Evolutionary conservation across 1,140 invertebrate genomes (phyloP).

Genomic region (Zaprionus nigranus): DNA sequence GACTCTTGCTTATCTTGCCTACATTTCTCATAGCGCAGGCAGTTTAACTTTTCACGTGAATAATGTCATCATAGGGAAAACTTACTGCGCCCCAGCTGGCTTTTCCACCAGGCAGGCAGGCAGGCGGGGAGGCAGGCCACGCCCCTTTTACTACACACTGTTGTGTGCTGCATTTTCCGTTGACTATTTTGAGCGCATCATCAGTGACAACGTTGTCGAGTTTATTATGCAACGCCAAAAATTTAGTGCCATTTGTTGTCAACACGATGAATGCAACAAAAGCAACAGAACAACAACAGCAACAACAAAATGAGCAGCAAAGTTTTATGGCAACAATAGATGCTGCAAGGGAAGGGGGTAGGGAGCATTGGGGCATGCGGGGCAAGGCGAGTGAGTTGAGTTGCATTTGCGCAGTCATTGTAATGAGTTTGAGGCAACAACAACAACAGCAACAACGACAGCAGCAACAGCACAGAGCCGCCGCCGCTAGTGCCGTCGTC

Average conservation of each 20-base stretch:
- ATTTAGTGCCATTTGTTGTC: conserved; percentile 81
- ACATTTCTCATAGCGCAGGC: background rate
- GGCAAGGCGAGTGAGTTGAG: conserved; percentile 50
- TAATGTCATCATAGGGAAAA: conserved; percentile 75
- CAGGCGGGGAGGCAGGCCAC: background rate
- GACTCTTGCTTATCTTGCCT: conserved; percentile 44
- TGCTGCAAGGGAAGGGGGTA: background rate
- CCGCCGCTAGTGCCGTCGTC: conserved; percentile 17
- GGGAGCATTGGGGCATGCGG: background rate
- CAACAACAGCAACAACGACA: conserved; percentile 18
- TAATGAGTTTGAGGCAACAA: conserved; percentile 66
- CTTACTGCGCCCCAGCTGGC: conserved; percentile 65
- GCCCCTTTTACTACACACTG: background rate
- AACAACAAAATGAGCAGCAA: conserved; percentile 38
- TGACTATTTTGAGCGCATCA: conserved; percentile 56
- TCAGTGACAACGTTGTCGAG: conserved; percentile 53
- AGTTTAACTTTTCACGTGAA: conserved; percentile 75
- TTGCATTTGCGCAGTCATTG: conserved; percentile 77
- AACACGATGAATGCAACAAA: conserved; percentile 70
- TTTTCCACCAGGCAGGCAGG: no score
- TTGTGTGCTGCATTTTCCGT: conserved; percentile 18
- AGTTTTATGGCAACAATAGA: conserved; percentile 55
- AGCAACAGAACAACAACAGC: conserved; percentile 7
- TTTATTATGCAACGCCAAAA: conserved; percentile 80
- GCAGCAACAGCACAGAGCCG: conserved; percentile 26